Conservation (phyloP, 2,888 invertebrate species). For the Drosophila paramelanica region DNA sequence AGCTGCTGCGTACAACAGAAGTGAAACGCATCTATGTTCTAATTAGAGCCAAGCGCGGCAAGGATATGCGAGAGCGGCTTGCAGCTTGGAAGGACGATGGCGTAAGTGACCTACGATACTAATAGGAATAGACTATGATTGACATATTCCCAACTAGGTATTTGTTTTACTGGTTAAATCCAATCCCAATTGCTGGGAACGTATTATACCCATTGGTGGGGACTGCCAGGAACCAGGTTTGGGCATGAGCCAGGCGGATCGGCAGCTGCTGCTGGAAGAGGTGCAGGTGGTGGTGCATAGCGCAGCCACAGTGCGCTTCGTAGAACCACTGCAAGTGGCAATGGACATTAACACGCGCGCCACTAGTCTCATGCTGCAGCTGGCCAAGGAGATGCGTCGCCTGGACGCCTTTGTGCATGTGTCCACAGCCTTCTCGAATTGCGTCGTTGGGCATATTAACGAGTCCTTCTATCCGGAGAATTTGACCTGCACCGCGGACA, state of each 20-base stretch:
- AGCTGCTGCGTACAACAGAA: conserved; percentile 87
- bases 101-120: conserved; percentile 83
- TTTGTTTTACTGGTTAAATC: conserved; percentile 41
- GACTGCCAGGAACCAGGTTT: conserved; percentile 83
- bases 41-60: conserved; percentile 87
- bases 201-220: conserved; percentile 83
- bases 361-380: conserved; percentile 87
- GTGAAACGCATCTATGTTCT: conserved; percentile 86
- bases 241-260: conserved; percentile 83
- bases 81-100: conserved; percentile 89
- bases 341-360: conserved; percentile 89
- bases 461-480: conserved; percentile 84
- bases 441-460: conserved; percentile 83
- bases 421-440: conserved; percentile 90
- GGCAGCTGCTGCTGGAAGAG: conserved; percentile 72
- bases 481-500: conserved; percentile 78
- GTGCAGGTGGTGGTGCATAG: conserved; percentile 91
- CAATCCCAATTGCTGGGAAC: conserved; percentile 73
- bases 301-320: conserved; percentile 94
- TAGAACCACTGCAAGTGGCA: conserved; percentile 89
- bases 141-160: conserved; percentile 22
- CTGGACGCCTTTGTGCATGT: conserved; percentile 87
- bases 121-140: not conserved
- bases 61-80: conserved; percentile 88
- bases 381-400: conserved; percentile 87